Base-by-base conservation (phyloP, 2,888 invertebrate genomes). In the Chrysina gloriosa region DNA sequence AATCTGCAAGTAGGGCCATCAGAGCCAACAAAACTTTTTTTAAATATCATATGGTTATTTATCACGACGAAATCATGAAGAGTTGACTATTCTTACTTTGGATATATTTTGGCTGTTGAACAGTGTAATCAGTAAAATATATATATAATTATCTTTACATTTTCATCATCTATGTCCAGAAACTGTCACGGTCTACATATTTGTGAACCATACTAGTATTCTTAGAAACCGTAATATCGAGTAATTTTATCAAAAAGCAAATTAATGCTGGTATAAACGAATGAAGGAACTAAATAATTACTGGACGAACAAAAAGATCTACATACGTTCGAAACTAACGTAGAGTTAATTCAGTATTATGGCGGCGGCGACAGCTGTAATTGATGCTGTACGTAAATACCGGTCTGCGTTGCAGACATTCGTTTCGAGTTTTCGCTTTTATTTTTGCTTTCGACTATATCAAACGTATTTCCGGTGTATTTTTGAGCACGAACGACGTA, bases 201-300 rank as follows among this genome's bases (percentile, higher is more conserved):
- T 21, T 16, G 7, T 21, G 19, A n/a, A 42, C 11, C 11, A n/a
- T 52, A 5, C 31, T 2, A 7, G 19, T 29, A 31, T 9, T 16
- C 19, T 52, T 16, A 14, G 31, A 52, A 52, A 52, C n/a, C 7
- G 50, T 29, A 52, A 52, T 29, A 19, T 6, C 11, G 7, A 31
- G 19, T 31, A 52, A 9, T 52, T 52, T 52, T 31, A 52, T 52
- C 52, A 52, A 16, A 16, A 52, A 29, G 29, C 29, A 52, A 52
- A 9, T 31, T 52, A 52, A 31, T 19, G n/a, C 31, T 9, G 9
- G 31, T 16, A 52, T 52, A 31, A 52, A 16, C 9, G n/a, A n/a
- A n/a, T n/a, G n/a, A n/a, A n/a, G n/a, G n/a, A n/a, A n/a, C n/a
- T n/a, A n/a, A n/a, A n/a, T n/a, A n/a, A n/a, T n/a, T n/a, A n/a